These are phyloP conservation scores for Frankliniella fusca DNA, from an alignment of 2,888 invertebrate genomes.

Conservation along the genomic window DNA sequence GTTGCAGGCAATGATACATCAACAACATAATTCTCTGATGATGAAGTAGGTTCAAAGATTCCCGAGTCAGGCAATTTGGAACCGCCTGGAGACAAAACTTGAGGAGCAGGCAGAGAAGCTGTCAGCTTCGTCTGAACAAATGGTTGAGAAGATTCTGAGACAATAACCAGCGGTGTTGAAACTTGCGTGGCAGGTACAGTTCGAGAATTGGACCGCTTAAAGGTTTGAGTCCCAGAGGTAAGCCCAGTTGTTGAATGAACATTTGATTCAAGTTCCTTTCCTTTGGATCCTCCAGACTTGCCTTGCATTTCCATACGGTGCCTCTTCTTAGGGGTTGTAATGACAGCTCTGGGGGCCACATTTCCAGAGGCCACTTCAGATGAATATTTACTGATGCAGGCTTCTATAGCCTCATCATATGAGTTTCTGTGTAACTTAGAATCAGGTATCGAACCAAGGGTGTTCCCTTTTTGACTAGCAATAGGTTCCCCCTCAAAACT, in stretches of 20 bases:
- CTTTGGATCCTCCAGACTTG: neutral
- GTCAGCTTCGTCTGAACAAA: slow-evolving; percentile 33
- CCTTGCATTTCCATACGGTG: slow-evolving; percentile 57
- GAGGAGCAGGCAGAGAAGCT: slow-evolving; percentile 34
- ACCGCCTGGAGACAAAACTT: slow-evolving; percentile 31
- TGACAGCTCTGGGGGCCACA: slow-evolving; percentile 37
- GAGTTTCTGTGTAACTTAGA: slow-evolving; percentile 38
- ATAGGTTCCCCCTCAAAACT: neutral
- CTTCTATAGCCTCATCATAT: slow-evolving; percentile 57
- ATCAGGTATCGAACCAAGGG: neutral
- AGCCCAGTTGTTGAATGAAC: neutral
- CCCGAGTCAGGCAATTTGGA: slow-evolving; percentile 49
- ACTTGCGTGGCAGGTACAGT: neutral
- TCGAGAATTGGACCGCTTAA: neutral
- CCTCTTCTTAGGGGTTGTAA: slow-evolving; percentile 68
- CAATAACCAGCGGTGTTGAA: neutral
- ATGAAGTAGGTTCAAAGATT: slow-evolving; percentile 63
- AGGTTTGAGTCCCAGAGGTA: neutral
- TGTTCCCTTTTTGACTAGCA: neutral
- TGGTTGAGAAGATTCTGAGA: neutral
- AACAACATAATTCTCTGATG: slow-evolving; percentile 7
- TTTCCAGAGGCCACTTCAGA: slow-evolving; percentile 36
- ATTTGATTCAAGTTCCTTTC: neutral
- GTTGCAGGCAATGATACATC: slow-evolving; percentile 32
- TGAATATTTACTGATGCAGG: slow-evolving; percentile 51